phyloP scores from a whole-genome alignment of 2,113 vertebrate genomes.

The Ailuropoda melanoleuca region DNA sequence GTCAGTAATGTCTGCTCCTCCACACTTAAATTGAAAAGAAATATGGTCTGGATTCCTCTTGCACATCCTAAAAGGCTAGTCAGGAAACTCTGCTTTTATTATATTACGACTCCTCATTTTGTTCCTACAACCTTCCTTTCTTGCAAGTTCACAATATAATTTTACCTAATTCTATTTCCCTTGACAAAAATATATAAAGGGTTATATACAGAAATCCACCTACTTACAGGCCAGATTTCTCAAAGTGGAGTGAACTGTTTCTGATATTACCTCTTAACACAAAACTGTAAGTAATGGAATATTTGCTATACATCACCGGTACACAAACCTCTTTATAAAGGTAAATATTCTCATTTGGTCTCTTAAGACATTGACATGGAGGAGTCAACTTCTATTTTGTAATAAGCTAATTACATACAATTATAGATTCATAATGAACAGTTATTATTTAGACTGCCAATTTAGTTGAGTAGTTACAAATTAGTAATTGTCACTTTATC shows the following conservation, averaged over 20 bases:
- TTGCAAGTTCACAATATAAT: background rate
- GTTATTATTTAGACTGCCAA: conserved; percentile 59
- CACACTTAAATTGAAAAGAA: background rate
- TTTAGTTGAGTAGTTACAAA: conserved; percentile 59
- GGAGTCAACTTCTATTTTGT: conserved; percentile 37
- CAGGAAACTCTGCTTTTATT: background rate
- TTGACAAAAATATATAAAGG: background rate
- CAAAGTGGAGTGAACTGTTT: conserved; percentile 1
- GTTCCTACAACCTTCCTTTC: background rate
- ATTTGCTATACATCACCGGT: background rate
- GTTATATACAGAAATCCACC: background rate
- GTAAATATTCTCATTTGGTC: conserved; percentile 57
- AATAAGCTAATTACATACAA: conserved; percentile 65
- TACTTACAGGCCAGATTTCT: background rate
- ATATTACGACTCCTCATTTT: background rate
- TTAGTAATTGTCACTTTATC: conserved; percentile 54
- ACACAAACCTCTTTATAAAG: conserved; percentile 10
- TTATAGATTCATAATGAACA: conserved; percentile 57
- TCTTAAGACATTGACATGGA: conserved; percentile 53
- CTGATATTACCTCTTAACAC: background rate
- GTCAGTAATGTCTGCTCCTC: background rate
- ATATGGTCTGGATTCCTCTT: background rate
- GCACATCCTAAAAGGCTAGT: background rate
- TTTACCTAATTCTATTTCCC: conserved; percentile 42
- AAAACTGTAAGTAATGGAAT: background rate